Conservation (phyloP, 2,797 vertebrate genomes). For the Falco novaeseelandiae region DNA sequence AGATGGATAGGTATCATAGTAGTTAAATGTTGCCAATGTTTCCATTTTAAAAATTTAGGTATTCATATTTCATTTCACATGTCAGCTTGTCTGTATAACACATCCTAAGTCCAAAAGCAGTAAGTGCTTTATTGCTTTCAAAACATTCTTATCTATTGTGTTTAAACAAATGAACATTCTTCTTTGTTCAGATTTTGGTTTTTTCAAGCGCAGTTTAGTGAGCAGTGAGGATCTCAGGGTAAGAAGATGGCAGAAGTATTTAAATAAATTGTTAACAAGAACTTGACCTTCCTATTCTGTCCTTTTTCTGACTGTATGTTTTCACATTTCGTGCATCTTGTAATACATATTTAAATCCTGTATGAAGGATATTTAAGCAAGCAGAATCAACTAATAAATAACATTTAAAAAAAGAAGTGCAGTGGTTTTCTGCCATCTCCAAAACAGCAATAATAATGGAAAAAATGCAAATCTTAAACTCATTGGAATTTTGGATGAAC, state of each 20-base stretch:
- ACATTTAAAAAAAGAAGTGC: not conserved
- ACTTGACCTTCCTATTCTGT: not conserved
- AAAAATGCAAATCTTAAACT: not conserved
- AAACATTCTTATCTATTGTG: not conserved
- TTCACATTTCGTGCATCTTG: not conserved
- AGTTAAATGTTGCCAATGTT: not conserved
- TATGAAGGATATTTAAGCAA: not conserved
- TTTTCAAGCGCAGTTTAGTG: not conserved
- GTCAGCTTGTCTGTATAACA: not conserved
- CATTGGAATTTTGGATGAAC: not conserved
- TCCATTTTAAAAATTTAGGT: not conserved
- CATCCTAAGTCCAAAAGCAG: not conserved
- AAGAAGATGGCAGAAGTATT: not conserved
- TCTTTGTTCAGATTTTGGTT: not conserved
- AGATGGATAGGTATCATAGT: not conserved
- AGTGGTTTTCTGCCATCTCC: not conserved
- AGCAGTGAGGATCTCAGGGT: not conserved
- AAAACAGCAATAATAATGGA: not conserved
- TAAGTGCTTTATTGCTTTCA: not conserved
- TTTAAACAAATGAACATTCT: not conserved
- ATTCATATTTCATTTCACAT: not conserved
- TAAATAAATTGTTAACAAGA: not conserved
- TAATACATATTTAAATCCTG: not conserved
- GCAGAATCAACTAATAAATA: not conserved
- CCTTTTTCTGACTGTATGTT: not conserved